Conservation (phyloP, 2,113 vertebrate species). For the Myrmophylax atrothorax region DNA sequence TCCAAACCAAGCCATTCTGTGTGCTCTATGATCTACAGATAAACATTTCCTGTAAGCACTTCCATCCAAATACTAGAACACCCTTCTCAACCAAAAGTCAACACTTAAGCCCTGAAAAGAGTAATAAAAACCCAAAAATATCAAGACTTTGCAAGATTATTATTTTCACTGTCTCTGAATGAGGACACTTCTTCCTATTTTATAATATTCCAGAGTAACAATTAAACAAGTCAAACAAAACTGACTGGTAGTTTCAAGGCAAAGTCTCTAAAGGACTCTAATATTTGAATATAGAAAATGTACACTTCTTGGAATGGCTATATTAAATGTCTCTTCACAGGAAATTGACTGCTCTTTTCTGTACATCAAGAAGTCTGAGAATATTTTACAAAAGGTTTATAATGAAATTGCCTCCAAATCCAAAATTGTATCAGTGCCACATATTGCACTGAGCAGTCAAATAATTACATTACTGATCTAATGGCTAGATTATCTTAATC, state of each 20-base stretch:
- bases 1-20: neutral
- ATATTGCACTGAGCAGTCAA: neutral
- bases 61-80: neutral
- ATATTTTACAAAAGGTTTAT: neutral
- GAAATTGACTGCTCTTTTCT: neutral
- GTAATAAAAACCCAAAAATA: neutral
- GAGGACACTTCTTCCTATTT: neutral
- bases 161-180: neutral
- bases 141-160: neutral
- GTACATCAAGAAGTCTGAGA: neutral
- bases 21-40: neutral
- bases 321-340: neutral
- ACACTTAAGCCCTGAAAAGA: neutral
- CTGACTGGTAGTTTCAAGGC: neutral
- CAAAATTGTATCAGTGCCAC: neutral
- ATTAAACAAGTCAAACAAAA: neutral
- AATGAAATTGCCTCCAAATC: slow-evolving; percentile 1
- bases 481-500: neutral
- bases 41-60: neutral
- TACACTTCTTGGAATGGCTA: neutral
- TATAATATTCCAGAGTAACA: neutral
- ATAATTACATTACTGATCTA: neutral
- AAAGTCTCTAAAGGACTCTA: neutral
- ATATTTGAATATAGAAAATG: neutral
- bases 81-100: neutral